phyloP scores from a whole-genome alignment of 2,113 vertebrate genomes.

The Lonchura striata region DNA sequence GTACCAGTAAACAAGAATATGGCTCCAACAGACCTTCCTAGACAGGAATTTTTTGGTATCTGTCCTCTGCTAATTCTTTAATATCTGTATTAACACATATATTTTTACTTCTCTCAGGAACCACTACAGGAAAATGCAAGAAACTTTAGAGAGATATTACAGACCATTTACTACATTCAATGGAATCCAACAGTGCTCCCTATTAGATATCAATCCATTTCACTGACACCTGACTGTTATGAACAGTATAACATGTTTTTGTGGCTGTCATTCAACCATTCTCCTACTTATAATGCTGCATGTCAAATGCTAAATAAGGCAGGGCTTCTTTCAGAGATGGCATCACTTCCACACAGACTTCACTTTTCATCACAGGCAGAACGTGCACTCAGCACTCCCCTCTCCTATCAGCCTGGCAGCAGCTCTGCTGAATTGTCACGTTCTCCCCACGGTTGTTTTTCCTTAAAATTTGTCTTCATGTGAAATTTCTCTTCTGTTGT shows the following conservation, averaged over 20 bases:
- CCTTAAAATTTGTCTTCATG: background rate
- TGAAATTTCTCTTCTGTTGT: background rate
- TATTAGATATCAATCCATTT: background rate
- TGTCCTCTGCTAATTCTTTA: conserved; percentile 32
- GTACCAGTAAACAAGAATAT: conserved; percentile 34
- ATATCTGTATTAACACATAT: background rate
- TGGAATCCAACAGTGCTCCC: background rate
- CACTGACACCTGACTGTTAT: background rate
- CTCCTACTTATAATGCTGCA: background rate
- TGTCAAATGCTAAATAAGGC: background rate
- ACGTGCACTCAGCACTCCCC: background rate
- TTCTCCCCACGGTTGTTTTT: background rate
- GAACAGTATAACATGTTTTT: background rate
- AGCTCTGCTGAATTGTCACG: background rate
- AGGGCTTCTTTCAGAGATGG: background rate
- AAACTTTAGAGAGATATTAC: background rate
- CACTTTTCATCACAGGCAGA: background rate
- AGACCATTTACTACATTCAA: background rate
- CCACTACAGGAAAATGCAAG: conserved; percentile 6
- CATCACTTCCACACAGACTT: background rate
- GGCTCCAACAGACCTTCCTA: background rate
- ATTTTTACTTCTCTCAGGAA: conserved; percentile 37
- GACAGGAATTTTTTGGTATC: background rate
- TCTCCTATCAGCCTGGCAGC: background rate
- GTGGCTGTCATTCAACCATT: background rate